phyloP scores from a whole-genome alignment of 1,140 invertebrate species.

The Reticulitermes speratus region DNA sequence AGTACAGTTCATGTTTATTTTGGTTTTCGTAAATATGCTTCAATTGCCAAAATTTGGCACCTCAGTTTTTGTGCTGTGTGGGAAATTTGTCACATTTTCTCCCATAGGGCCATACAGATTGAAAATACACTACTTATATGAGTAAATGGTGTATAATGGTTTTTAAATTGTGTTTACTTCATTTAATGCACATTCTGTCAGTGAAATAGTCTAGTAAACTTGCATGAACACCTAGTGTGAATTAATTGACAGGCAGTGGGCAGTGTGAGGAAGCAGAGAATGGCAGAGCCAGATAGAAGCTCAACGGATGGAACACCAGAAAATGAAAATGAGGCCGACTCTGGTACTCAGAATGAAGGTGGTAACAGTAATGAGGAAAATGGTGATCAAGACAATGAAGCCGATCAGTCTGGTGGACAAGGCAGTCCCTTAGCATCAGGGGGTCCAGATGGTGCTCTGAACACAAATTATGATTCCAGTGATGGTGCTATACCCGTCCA shows the following conservation, averaged over 20 bases:
- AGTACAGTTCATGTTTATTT: no score
- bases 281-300: slow-evolving; percentile 34
- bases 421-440: slow-evolving; percentile 27
- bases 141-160: no score
- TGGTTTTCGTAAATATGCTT: no score
- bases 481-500: slow-evolving; percentile 50
- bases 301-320: slow-evolving; percentile 34
- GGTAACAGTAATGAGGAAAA: slow-evolving; percentile 35
- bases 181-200: no score
- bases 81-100: no score
- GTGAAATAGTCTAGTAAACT: no score
- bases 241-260: slow-evolving; percentile 22
- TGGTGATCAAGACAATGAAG: slow-evolving; percentile 42
- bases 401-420: slow-evolving; percentile 39
- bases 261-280: slow-evolving; percentile 24
- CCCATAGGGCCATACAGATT: no score
- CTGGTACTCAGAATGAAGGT: slow-evolving; percentile 40
- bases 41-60: no score
- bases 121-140: no score
- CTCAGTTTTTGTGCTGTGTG: no score
- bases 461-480: slow-evolving; percentile 61
- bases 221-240: no score
- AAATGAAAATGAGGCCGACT: slow-evolving; percentile 47
- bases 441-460: slow-evolving; percentile 49
- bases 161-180: no score